These are phyloP conservation scores for Timandra comae DNA, from an alignment of 2,888 invertebrate genomes.

Conservation along the genomic window DNA sequence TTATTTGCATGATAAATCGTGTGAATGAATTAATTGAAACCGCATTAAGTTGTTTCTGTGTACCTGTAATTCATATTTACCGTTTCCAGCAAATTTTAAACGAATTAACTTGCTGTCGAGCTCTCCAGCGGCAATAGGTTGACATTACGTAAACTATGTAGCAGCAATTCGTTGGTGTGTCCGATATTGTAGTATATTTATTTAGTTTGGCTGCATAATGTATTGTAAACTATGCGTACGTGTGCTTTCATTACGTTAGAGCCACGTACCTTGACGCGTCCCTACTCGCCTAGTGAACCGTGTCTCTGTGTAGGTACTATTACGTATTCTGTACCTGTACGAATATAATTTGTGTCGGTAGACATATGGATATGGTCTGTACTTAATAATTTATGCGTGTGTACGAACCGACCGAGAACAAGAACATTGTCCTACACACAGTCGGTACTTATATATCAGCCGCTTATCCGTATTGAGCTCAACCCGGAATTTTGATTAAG, in stretches of 20 bases:
- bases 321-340: conserved; percentile 13
- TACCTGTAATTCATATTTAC: conserved; percentile 12
- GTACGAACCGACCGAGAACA: conserved; percentile 31
- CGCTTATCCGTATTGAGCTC: conserved; percentile 48
- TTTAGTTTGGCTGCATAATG: background rate
- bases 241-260: no score
- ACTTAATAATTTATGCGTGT: conserved; percentile 42
- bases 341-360: conserved; percentile 17
- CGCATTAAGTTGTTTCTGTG: conserved; percentile 15
- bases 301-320: conserved; percentile 12
- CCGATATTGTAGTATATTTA: conserved; percentile 3
- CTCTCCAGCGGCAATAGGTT: conserved; percentile 10
- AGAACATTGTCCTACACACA: conserved; percentile 28
- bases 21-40: conserved; percentile 15
- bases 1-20: conserved; percentile 10
- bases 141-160: conserved; percentile 12
- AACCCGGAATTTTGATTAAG: conserved; percentile 70
- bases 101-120: conserved; percentile 15
- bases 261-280: no score
- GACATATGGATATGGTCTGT: conserved; percentile 20
- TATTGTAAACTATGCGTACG: background rate
- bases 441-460: conserved; percentile 2
- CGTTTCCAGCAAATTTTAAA: conserved; percentile 17
- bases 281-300: no score
- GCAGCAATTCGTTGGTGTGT: conserved; percentile 7